Evolutionary conservation across 2,797 vertebrate species (phyloP).

Genomic region (Anomalospiza imberbis): DNA sequence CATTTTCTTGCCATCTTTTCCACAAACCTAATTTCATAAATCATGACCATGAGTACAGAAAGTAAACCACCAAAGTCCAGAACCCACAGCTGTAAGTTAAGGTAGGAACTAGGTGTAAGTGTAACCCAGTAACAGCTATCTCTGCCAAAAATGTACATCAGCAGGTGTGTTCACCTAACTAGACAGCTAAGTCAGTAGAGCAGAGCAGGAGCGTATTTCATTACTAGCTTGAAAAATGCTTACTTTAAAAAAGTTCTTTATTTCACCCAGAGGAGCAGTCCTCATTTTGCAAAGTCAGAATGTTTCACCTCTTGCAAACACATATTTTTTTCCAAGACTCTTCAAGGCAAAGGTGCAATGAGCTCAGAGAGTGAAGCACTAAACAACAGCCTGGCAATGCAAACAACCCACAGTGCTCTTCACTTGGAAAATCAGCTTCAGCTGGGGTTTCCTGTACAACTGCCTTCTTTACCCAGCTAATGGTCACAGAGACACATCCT

Average conservation of each 20-base stretch:
- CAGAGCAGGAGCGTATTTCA: background rate
- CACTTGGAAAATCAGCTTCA: background rate
- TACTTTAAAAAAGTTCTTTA: background rate
- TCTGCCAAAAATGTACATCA: background rate
- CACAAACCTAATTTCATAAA: background rate
- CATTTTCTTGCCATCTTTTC: background rate
- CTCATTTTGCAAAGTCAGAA: background rate
- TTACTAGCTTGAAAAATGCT: background rate
- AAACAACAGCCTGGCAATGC: background rate
- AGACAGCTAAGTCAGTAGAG: background rate
- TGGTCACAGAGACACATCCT: background rate
- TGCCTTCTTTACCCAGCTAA: background rate
- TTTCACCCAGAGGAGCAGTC: background rate
- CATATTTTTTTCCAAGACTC: background rate
- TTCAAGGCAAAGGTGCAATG: background rate
- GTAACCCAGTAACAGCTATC: background rate
- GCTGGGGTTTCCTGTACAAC: background rate
- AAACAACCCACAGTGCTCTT: background rate
- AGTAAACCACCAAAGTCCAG: background rate
- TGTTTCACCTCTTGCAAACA: background rate
- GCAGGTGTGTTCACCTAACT: background rate
- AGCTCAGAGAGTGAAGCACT: background rate
- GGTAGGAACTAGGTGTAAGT: background rate
- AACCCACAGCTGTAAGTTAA: background rate
- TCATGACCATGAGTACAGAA: background rate